These are phyloP conservation scores for Lomographa bimaculata DNA, from an alignment of 2,888 invertebrate genomes.

Conservation along the genomic window DNA sequence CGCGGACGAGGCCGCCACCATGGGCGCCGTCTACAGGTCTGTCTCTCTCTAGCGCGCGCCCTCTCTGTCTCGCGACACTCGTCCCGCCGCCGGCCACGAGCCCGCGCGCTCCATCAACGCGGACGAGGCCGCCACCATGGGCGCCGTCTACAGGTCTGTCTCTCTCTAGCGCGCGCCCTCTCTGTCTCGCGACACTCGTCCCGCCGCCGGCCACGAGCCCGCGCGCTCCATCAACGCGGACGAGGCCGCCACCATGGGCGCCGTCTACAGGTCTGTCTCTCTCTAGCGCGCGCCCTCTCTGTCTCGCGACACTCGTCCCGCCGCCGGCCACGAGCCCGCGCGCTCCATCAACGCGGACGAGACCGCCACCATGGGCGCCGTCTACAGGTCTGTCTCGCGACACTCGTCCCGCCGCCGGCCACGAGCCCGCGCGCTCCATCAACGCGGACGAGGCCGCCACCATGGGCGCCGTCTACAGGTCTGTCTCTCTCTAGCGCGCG, in stretches of 20 bases:
- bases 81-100: conserved; percentile 87
- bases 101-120: conserved; percentile 93
- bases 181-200: too few species aligned
- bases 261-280: not conserved
- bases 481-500: too few species aligned
- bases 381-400: conserved; percentile 89
- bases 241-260: not conserved
- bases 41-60: too few species aligned
- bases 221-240: not conserved
- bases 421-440: conserved; percentile 88
- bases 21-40: conserved; percentile 98
- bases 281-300: not conserved
- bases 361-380: conserved; percentile 97
- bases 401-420: conserved; percentile 85
- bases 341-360: conserved; percentile 97
- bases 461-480: conserved; percentile 97
- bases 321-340: conserved; percentile 88
- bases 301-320: too few species aligned
- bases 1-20: conserved; percentile 98
- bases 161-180: too few species aligned
- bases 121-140: conserved; percentile 98
- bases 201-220: too few species aligned
- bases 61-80: too few species aligned
- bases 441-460: conserved; percentile 99
- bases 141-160: conserved; percentile 94